Evolutionary conservation across 2,888 invertebrate species (phyloP).

Genomic region (Brachyptera risi): DNA sequence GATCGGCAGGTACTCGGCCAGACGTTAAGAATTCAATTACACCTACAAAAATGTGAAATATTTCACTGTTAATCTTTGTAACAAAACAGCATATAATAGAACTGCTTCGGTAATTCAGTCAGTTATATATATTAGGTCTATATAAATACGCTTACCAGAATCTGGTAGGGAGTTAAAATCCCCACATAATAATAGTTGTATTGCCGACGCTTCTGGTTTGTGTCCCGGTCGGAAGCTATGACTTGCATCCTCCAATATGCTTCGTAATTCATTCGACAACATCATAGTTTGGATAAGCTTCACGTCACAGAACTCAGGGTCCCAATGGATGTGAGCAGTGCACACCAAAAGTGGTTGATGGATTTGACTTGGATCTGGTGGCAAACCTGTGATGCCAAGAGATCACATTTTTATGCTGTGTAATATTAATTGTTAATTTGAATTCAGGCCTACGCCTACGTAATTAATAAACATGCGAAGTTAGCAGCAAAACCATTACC

Average conservation of each 20-base stretch:
- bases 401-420: slow-evolving; percentile 1
- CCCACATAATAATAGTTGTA: slow-evolving; percentile 92
- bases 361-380: slow-evolving; percentile 69
- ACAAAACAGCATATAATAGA: no score
- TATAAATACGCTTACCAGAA: slow-evolving; percentile 79
- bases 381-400: slow-evolving; percentile 54
- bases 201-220: slow-evolving; percentile 69
- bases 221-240: slow-evolving; percentile 70
- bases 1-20: slow-evolving; percentile 85
- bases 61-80: no score
- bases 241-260: slow-evolving; percentile 81
- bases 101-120: no score
- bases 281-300: slow-evolving; percentile 99
- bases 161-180: slow-evolving; percentile 98
- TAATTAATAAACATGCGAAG: no score
- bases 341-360: slow-evolving; percentile 89
- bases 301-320: slow-evolving; percentile 99
- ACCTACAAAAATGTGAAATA: slow-evolving; percentile 57
- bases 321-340: slow-evolving; percentile 99
- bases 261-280: slow-evolving; percentile 90
- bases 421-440: slow-evolving; percentile 1
- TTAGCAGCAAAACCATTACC: no score
- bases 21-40: slow-evolving; percentile 93
- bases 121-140: no score
- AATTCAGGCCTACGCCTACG: no score